Evolutionary conservation across 2,113 vertebrate genomes (phyloP).

Genomic region (Coptodon rendalli): DNA sequence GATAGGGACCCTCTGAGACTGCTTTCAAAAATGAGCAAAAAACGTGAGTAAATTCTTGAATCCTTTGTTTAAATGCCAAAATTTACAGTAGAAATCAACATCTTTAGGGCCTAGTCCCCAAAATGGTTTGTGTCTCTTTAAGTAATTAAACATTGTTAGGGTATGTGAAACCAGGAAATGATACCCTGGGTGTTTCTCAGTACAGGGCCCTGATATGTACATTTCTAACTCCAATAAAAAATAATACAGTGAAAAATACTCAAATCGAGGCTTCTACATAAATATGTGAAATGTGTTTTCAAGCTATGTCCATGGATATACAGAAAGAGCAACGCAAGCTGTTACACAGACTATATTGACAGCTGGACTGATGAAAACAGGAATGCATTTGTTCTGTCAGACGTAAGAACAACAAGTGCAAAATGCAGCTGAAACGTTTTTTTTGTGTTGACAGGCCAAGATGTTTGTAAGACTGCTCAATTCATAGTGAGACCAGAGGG

Average conservation of each 20-base stretch:
- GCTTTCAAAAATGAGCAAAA: neutral
- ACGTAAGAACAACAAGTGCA: neutral
- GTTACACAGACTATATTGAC: neutral
- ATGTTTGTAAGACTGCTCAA: neutral
- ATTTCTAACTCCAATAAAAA: fast-evolving
- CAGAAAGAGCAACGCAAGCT: neutral
- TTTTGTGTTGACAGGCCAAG: neutral
- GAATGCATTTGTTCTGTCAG: neutral
- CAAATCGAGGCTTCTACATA: neutral
- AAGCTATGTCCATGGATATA: neutral
- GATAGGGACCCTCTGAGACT: fast-evolving
- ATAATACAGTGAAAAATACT: fast-evolving
- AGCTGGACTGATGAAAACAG: neutral
- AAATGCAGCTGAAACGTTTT: neutral
- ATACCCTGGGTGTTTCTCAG: fast-evolving
- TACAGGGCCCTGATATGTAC: neutral
- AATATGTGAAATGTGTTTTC: neutral
- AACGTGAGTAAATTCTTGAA: fast-evolving
- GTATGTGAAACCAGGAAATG: neutral
- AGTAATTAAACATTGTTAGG: neutral
- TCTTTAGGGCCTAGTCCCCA: neutral
- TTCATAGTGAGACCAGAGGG: neutral
- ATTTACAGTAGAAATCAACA: neutral
- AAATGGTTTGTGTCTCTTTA: neutral
- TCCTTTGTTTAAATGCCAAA: neutral